Percentiles rank a stretch among this genome's conserved stretches.
phyloP scores from a whole-genome alignment of 2,113 vertebrate species.

The Nestor notabilis region DNA sequence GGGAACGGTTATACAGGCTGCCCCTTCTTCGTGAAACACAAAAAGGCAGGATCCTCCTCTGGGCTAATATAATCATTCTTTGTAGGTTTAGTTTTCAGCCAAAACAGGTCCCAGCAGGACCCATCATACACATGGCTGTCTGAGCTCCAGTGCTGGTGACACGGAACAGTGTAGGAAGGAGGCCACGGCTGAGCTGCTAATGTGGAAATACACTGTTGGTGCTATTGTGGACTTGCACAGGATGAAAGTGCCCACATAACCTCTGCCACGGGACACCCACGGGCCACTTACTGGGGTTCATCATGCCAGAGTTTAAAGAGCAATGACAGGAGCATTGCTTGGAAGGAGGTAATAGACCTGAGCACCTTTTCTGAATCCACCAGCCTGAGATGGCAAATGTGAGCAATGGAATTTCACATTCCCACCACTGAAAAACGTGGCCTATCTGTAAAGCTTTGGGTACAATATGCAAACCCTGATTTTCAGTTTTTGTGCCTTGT shows the following conservation, averaged over 20 bases:
- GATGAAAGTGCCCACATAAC: fast-evolving
- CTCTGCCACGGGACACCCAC: fast-evolving
- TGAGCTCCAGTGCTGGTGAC: not conserved
- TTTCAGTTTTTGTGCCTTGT: not conserved
- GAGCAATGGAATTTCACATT: not conserved
- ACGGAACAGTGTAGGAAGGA: fast-evolving
- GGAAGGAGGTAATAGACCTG: not conserved
- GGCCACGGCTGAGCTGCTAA: fast-evolving
- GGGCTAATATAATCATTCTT: not conserved
- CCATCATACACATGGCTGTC: fast-evolving
- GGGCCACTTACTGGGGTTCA: not conserved
- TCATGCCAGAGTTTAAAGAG: not conserved
- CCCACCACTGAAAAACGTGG: not conserved
- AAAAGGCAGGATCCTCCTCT: not conserved
- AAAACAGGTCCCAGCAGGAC: not conserved
- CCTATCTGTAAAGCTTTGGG: not conserved
- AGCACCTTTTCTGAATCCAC: not conserved
- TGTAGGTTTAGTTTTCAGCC: not conserved
- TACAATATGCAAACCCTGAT: not conserved
- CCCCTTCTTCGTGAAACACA: not conserved
- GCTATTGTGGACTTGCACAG: fast-evolving
- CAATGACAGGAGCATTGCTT: not conserved
- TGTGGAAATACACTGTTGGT: fast-evolving
- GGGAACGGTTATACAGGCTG: not conserved
- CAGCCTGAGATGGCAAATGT: not conserved